phyloP scores from a whole-genome alignment of 2,888 invertebrate genomes.

The Coremacera marginata region DNA sequence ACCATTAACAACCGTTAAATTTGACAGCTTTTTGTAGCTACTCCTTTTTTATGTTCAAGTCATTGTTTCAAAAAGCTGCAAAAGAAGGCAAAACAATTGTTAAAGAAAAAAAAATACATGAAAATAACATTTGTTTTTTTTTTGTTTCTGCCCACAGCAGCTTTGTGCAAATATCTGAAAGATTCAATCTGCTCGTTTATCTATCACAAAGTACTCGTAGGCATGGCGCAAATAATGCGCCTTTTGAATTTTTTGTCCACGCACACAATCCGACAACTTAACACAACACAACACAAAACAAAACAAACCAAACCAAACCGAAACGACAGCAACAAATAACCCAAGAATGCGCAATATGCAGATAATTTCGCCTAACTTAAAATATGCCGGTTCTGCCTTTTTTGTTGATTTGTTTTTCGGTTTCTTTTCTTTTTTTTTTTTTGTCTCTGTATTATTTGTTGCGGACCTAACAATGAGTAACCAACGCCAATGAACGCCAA shows the following conservation, averaged over 20 bases:
- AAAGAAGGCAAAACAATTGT: too few species aligned
- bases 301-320: background rate
- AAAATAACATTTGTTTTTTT: too few species aligned
- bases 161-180: too few species aligned
- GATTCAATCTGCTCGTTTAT: too few species aligned
- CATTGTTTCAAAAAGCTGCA: background rate
- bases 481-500: constrained; percentile 35
- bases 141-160: too few species aligned
- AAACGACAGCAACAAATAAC: background rate
- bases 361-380: background rate
- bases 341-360: background rate
- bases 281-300: background rate
- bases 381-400: background rate
- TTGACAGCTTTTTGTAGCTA: too few species aligned
- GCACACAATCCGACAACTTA: too few species aligned
- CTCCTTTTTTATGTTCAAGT: background rate
- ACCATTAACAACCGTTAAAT: too few species aligned
- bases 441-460: background rate
- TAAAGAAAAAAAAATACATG: too few species aligned
- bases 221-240: too few species aligned
- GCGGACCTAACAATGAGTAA: background rate
- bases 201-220: too few species aligned
- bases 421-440: background rate
- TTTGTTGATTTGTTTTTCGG: background rate
- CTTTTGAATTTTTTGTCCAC: too few species aligned